Evolutionary conservation across 2,888 invertebrate genomes (phyloP).

Genomic region (Stenoptilia bipunctidactyla): DNA sequence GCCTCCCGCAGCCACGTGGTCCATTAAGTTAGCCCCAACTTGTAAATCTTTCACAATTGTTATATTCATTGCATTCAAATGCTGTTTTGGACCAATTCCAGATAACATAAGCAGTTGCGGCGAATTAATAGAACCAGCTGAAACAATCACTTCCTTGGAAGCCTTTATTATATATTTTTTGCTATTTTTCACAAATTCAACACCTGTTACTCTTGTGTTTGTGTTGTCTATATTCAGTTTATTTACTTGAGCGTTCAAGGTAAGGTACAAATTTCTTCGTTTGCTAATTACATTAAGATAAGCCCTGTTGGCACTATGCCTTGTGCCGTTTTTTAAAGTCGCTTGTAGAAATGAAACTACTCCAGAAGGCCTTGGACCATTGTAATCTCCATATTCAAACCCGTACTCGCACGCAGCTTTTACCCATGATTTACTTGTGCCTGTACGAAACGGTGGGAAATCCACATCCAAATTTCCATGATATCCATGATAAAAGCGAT

Average conservation of each 20-base stretch:
- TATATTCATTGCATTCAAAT: conserved; percentile 11
- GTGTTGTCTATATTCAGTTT: not conserved
- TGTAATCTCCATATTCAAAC: conserved; percentile 8
- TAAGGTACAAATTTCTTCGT: not conserved
- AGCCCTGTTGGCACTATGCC: not conserved
- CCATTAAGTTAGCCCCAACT: conserved; percentile 13
- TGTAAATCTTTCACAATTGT: conserved; percentile 8
- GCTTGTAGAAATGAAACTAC: conserved; percentile 2
- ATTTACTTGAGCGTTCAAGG: not conserved
- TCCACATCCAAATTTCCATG: not conserved
- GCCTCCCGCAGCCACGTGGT: conserved; percentile 7
- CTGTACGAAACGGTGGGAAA: not conserved
- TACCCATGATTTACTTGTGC: not conserved
- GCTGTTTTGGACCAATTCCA: conserved; percentile 12
- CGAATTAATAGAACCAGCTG: conserved; percentile 13
- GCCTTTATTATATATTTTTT: conserved; percentile 1
- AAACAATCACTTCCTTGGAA: conserved; percentile 11
- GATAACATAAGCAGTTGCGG: conserved; percentile 14
- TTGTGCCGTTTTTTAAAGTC: conserved; percentile 8
- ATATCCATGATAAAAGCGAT: not conserved
- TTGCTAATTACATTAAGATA: not conserved
- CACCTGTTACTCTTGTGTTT: not conserved
- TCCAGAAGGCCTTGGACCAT: conserved; percentile 1
- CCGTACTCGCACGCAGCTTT: conserved; percentile 9
- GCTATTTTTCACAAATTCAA: not conserved